Percentiles rank a stretch among this genome's conserved stretches.
These are phyloP conservation scores for Monopterus albus DNA, from an alignment of 2,113 vertebrate genomes.

Conservation along the genomic window DNA sequence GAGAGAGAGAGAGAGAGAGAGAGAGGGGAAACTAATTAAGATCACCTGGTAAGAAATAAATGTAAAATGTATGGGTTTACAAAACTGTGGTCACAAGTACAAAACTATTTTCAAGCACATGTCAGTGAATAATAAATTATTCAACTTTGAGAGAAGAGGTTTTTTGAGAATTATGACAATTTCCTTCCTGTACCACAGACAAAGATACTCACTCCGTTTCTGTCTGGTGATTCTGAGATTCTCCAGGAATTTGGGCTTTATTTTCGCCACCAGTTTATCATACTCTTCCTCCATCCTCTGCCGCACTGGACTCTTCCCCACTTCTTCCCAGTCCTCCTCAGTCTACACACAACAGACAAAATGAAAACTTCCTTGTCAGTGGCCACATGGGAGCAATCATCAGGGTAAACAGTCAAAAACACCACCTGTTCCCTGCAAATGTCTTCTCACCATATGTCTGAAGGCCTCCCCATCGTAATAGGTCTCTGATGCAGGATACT, in stretches of 20 bases:
- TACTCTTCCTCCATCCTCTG: neutral
- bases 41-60: no score
- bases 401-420: neutral
- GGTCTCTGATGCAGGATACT: conserved; percentile 32
- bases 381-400: neutral
- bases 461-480: conserved; percentile 55
- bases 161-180: no score
- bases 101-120: no score
- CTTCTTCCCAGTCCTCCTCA: conserved; percentile 12
- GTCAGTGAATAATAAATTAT: no score
- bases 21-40: no score
- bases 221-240: neutral
- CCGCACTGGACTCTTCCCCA: neutral
- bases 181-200: no score
- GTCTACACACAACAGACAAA: conserved; percentile 11
- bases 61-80: no score
- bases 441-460: conserved; percentile 45
- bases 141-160: no score
- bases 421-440: neutral
- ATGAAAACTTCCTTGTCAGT: neutral
- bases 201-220: neutral
- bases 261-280: neutral
- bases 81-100: no score
- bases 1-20: no score
- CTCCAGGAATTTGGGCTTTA: neutral